phyloP scores from a whole-genome alignment of 2,113 vertebrate genomes.

The Apistogramma diplotaenia region DNA sequence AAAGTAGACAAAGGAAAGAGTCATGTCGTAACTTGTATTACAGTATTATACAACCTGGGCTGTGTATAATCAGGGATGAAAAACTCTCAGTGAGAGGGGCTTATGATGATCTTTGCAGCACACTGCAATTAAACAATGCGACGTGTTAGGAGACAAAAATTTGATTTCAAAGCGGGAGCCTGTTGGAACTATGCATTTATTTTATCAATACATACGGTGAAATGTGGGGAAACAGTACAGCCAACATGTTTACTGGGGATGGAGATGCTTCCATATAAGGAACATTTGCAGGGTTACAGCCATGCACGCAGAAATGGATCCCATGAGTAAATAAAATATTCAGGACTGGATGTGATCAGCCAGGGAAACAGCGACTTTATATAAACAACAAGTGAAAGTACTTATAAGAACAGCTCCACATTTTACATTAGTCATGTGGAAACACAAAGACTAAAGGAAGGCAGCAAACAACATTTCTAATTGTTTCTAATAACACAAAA shows the following conservation, averaged over 20 bases:
- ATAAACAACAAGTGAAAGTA: not conserved
- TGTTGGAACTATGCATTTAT: not conserved
- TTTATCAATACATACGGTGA: not conserved
- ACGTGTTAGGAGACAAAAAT: not conserved
- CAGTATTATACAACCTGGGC: not conserved
- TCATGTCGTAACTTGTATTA: not conserved
- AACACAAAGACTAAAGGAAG: too few relatives aligned
- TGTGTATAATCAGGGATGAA: not conserved
- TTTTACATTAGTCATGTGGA: too few relatives aligned
- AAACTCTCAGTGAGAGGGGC: not conserved
- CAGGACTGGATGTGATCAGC: not conserved
- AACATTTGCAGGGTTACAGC: not conserved
- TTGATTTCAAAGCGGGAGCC: not conserved
- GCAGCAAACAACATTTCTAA: not conserved
- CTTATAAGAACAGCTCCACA: not conserved
- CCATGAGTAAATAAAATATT: not conserved
- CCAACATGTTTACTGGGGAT: not conserved
- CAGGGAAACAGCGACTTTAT: not conserved
- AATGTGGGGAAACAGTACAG: not conserved
- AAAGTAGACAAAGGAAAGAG: not conserved
- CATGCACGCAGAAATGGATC: not conserved
- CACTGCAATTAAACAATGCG: not conserved
- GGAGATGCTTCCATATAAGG: not conserved
- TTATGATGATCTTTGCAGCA: not conserved
- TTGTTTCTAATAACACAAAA: constrained; percentile 18